These are phyloP conservation scores for Peromyscus polionotus DNA, from an alignment of 2,113 vertebrate genomes.

Conservation along the genomic window DNA sequence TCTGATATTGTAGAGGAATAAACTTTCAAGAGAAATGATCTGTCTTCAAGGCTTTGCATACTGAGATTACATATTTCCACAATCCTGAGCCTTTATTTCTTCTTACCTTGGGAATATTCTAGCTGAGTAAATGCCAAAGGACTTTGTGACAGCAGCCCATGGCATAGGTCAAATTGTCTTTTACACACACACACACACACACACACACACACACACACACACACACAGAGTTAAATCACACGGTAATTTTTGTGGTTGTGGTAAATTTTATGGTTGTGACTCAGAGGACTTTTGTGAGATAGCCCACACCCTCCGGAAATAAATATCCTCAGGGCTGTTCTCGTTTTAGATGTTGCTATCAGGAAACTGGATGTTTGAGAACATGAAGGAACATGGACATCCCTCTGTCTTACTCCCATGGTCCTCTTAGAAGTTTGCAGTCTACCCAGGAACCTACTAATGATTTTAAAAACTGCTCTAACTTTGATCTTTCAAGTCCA, in stretches of 20 bases:
- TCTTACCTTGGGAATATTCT: not conserved
- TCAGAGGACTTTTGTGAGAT: not conserved
- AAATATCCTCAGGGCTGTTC: not conserved
- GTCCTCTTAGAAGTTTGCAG: not conserved
- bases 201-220: not conserved
- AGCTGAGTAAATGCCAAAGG: not conserved
- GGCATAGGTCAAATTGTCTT: not conserved
- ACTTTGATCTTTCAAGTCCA: constrained; percentile 31
- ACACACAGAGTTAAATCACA: not conserved
- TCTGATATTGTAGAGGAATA: not conserved
- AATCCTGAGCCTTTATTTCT: constrained; percentile 9
- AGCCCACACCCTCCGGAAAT: not conserved
- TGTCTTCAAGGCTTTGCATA: not conserved
- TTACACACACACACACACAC: not conserved
- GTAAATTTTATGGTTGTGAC: not conserved
- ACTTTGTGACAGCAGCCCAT: not conserved
- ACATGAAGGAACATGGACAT: not conserved
- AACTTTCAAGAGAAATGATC: constrained; percentile 49
- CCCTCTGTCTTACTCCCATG: not conserved
- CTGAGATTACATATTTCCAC: constrained; percentile 27
- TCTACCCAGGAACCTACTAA: not conserved
- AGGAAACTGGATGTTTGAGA: not conserved
- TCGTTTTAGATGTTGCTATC: not conserved
- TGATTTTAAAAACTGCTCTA: constrained; percentile 4
- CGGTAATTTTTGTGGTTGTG: not conserved